Conservation (phyloP, 2,888 invertebrate species). For the Zelleria hepariella region DNA sequence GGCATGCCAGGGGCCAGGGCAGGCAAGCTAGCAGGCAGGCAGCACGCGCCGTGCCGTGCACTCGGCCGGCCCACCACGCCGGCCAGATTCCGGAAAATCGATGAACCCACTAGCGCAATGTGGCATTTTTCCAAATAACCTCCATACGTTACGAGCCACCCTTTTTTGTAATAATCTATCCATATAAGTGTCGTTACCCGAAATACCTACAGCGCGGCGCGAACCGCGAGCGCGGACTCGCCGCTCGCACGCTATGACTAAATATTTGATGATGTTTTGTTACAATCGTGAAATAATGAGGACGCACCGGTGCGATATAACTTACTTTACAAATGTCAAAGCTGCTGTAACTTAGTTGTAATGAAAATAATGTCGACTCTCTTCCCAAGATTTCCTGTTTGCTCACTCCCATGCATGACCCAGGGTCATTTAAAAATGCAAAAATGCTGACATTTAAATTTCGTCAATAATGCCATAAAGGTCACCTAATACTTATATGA, state of each 20-base stretch:
- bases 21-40: background rate
- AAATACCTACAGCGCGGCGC: background rate
- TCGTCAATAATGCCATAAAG: too few species aligned
- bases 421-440: too few species aligned
- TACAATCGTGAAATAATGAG: background rate
- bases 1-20: background rate
- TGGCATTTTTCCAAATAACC: constrained; percentile 7
- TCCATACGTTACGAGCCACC: background rate
- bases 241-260: background rate
- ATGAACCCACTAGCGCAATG: background rate
- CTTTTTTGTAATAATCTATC: constrained; percentile 1
- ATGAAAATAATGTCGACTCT: too few species aligned
- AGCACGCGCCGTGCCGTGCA: background rate
- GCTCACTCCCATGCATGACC: too few species aligned
- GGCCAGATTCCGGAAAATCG: constrained; percentile 2
- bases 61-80: background rate
- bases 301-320: too few species aligned
- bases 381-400: too few species aligned
- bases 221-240: background rate
- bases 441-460: too few species aligned
- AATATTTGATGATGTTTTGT: background rate
- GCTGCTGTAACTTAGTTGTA: too few species aligned
- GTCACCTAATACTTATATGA: too few species aligned
- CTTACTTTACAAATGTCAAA: too few species aligned
- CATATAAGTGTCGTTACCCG: background rate